Evolutionary conservation across 37 sponge, comb jelly and placozoan species (phyloP), one percentile per base, ranked within the genome.

Genomic region (Tethya wilhelma): DNA sequence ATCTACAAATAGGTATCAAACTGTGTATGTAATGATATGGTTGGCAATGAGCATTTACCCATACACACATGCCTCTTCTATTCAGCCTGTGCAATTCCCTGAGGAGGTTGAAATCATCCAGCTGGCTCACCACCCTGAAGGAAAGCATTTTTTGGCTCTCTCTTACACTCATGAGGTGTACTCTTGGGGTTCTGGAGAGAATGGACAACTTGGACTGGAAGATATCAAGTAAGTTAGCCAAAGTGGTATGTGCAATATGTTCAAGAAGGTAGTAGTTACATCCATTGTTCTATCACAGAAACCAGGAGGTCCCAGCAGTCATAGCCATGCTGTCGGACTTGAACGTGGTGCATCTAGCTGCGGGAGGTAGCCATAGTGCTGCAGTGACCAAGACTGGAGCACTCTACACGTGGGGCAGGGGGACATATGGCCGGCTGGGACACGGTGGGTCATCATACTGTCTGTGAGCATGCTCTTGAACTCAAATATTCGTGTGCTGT

Each of bases 341-440:
- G 79, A 74, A 80, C 43, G 79, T 97, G 53, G 92, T 86, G 20
- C 59, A 64, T 34, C 73, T 97, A 38, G 82, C 90, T 28, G 82
- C 88, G 59, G 97, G 97, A 26, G 85, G 80, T 9, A 76, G 64
- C 26, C 85, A 97, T 87, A 91, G 92, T 84, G 97, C 97, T 5
- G 93, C 93, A 68, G 62, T 93, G 64, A 90, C 94, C 14, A 86
- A 82, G 30, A 84, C 85, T 5, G 97, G 97, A 19, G 80, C 75
- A 7, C 78, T 96, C 44, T 96, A 90, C 85, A 96, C 93, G 8
- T 96, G 97, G 97, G 98, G 98, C 25, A 92, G 83, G 49, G 96
- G 98, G 3, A 88, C 86, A 46, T 87, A 78, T 60, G 97, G 97
- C 20, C 55, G 94, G 36, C 92, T 93, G 11, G 97, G 97, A 0